These are phyloP conservation scores for Notoglanidium macrostoma DNA, from an alignment of 2,797 vertebrate species.

Conservation along the genomic window DNA sequence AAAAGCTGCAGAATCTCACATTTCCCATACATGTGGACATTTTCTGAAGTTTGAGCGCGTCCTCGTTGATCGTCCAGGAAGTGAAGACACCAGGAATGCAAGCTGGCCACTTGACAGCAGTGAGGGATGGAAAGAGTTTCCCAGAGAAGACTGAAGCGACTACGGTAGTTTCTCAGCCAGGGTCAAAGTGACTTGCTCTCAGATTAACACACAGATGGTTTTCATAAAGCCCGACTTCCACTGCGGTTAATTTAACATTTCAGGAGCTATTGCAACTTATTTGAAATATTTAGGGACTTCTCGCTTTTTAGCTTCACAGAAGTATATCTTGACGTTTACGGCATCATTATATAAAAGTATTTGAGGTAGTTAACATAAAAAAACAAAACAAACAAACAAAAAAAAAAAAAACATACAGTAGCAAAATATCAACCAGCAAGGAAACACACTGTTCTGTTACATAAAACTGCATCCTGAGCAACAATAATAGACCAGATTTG, in stretches of 20 bases:
- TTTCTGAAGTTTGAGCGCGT: neutral
- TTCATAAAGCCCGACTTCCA: neutral
- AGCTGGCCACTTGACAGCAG: neutral
- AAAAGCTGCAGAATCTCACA: neutral
- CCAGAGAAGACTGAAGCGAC: neutral
- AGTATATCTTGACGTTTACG: neutral
- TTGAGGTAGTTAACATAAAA: conserved; percentile 15
- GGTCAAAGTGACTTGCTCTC: conserved; percentile 8
- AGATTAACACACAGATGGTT: neutral
- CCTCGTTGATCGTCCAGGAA: neutral
- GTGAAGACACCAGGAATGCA: neutral
- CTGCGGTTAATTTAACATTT: neutral
- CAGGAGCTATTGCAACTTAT: neutral
- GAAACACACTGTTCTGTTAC: conserved; percentile 59
- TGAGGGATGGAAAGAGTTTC: neutral
- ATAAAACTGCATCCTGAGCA: conserved; percentile 60
- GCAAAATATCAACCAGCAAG: conserved; percentile 33
- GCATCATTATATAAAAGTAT: neutral
- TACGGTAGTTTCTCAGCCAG: neutral
- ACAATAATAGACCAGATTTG: conserved; percentile 52
- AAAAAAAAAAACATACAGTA: conserved; percentile 33
- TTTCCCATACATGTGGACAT: neutral
- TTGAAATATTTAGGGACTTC: neutral
- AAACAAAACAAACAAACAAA: conserved; percentile 6
- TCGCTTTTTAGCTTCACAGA: neutral